A percentile compares a stretch with the other conserved stretches of the same genome.
Evolutionary conservation across 2,888 invertebrate genomes (phyloP).

Genomic region (Isoperla grammatica): DNA sequence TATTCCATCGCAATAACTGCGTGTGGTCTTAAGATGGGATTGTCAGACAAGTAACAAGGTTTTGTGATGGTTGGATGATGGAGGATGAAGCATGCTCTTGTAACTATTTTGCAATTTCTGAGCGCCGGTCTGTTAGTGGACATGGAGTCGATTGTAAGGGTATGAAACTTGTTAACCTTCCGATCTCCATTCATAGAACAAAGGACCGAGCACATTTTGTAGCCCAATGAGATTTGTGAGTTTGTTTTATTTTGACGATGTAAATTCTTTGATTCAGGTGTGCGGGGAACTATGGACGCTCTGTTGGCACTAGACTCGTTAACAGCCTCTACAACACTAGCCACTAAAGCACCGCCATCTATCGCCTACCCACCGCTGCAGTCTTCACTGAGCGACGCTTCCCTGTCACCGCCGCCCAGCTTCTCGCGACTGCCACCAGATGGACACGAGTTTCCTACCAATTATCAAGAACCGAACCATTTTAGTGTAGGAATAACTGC

Average conservation of each 20-base stretch:
- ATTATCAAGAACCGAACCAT: constrained; percentile 52
- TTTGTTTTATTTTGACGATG: neutral
- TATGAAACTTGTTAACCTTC: neutral
- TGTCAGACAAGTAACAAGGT: neutral
- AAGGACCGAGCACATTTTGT: too few species aligned
- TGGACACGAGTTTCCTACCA: constrained; percentile 73
- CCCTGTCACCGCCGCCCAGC: constrained; percentile 37
- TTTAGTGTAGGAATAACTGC: constrained; percentile 17
- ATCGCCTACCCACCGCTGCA: neutral
- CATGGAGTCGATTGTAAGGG: neutral
- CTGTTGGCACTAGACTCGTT: constrained; percentile 19
- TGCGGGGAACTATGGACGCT: constrained; percentile 19
- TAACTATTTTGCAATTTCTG: too few species aligned
- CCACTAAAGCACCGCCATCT: neutral
- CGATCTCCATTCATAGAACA: neutral
- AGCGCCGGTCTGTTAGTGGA: neutral
- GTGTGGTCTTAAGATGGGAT: neutral
- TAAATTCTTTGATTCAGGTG: constrained; percentile 4
- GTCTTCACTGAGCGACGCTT: constrained; percentile 1
- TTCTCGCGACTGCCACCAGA: constrained; percentile 72
- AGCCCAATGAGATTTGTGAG: too few species aligned
- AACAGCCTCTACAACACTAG: neutral
- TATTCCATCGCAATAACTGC: neutral
- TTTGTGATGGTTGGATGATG: neutral
- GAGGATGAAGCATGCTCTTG: neutral